Evolutionary conservation across 2,888 invertebrate genomes (phyloP), one percentile per base, ranked within the genome.

Genomic region (Tuta absoluta): DNA sequence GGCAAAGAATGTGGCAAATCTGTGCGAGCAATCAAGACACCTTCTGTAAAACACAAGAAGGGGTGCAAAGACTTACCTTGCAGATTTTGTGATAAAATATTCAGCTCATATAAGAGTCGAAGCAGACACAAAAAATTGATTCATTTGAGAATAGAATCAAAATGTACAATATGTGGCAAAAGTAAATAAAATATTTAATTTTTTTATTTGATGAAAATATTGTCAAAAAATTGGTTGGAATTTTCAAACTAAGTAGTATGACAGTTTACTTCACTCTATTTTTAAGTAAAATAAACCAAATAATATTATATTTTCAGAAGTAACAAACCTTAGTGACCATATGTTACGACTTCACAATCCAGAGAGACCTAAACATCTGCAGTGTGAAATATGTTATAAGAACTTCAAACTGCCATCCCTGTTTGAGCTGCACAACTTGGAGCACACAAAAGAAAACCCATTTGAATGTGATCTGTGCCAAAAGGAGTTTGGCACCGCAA

Each of bases 1-100:
- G 90, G 91, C 68, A 87, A 85, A 1, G 83, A 85, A 65, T 91
- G 91, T 58, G 91, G 91, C 0, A 84, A 85, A 57, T 71, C 74
- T 0, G 87, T 89, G 0, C 74, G 74, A 1, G 80, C 87, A 62
- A 63, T 91, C 5, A 84, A 78, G 41, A 69, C 76, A 0, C 91
- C 90, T 37, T 70, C 77, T 24, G 63, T 68, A 11, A 67, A 66
- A 7, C 90, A 90, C 67, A 71, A 0, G 68, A 72, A 10, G 71
- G 82, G 1, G 79, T 71, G 68, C 71, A 69, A 3, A 64, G n/a
- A n/a, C n/a, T n/a, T 77, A 8, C 75, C 79, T 21, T 91, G 91
- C 67, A 79, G 80, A 45, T 19, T 71, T 1, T 91, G 91, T 66
- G 84, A 84, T 7, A 85, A 85, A 70, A 66, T 67, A 8, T 91